Conservation (phyloP, 2,113 vertebrate species). For the Erythrocercus mccallii region DNA sequence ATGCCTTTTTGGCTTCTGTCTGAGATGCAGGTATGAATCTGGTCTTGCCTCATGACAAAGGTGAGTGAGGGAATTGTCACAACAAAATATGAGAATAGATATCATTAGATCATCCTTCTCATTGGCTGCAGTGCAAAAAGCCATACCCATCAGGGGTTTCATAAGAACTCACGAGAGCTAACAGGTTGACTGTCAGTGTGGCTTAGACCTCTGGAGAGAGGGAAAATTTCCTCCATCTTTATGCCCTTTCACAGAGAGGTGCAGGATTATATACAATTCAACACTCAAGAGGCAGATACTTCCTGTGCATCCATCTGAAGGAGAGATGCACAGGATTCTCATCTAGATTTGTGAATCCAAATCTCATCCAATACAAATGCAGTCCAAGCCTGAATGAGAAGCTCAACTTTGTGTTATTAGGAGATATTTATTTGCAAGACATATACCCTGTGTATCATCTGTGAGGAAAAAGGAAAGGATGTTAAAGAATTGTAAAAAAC, state of each 20-base stretch:
- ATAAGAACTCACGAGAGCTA: not conserved
- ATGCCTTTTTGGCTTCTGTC: not conserved
- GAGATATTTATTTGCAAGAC: not conserved
- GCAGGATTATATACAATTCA: not conserved
- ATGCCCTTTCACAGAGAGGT: not conserved
- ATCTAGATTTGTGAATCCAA: not conserved
- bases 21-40: not conserved
- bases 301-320: constrained; percentile 22
- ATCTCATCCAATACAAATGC: not conserved
- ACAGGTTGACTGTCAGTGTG: not conserved
- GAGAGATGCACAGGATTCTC: not conserved
- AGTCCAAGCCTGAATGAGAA: not conserved
- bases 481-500: not conserved
- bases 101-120: not conserved
- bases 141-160: not conserved
- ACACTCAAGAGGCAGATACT: not conserved
- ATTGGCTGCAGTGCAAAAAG: not conserved
- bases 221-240: not conserved
- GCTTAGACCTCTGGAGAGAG: not conserved
- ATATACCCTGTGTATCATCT: not conserved
- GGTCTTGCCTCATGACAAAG: not conserved
- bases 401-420: not conserved
- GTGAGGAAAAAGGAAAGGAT: not conserved
- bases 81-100: not conserved
- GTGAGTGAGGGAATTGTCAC: not conserved